A percentile compares a stretch with the other conserved stretches of the same genome.
Conservation (phyloP, 30 jellyfish, hydroid and myxozoan species). For the Aurelia sp. region DNA sequence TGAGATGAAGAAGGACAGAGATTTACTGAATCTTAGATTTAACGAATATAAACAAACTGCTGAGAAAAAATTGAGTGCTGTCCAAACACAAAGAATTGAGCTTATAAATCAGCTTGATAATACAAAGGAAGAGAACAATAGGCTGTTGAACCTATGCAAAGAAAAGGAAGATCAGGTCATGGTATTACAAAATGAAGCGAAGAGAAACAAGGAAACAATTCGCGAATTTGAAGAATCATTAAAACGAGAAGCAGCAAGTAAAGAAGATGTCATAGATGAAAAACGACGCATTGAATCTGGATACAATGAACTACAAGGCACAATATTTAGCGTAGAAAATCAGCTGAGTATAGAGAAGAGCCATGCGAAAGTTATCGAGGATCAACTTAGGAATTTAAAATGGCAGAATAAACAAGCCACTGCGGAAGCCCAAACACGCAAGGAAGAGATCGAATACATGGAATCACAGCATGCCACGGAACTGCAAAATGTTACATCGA, state of each 20-base stretch:
- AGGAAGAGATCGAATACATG: constrained; percentile 12
- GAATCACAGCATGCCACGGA: constrained; percentile 47
- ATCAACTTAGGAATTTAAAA: constrained; percentile 28
- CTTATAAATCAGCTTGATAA: neutral
- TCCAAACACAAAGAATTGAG: neutral
- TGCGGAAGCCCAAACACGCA: constrained; percentile 28
- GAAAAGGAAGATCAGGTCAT: neutral
- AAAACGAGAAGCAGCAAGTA: neutral
- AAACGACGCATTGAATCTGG: constrained; percentile 13
- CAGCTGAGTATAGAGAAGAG: constrained; percentile 57
- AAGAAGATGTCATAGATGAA: constrained; percentile 1
- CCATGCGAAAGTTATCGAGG: constrained; percentile 49
- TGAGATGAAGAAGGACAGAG: constrained; percentile 39
- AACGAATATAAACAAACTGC: constrained; percentile 25
- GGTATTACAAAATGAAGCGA: neutral
- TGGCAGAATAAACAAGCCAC: constrained; percentile 68
- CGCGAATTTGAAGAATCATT: constrained; percentile 3
- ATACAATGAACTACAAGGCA: constrained; percentile 56
- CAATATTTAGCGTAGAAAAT: constrained; percentile 41
- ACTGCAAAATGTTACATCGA: constrained; percentile 14
- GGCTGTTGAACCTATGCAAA: neutral
- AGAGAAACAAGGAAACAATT: neutral
- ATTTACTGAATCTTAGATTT: constrained; percentile 10
- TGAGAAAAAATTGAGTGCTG: neutral
- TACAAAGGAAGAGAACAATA: neutral